Evolutionary conservation across 2,797 vertebrate genomes (phyloP).

Genomic region (Pipistrellus pygmaeus): DNA sequence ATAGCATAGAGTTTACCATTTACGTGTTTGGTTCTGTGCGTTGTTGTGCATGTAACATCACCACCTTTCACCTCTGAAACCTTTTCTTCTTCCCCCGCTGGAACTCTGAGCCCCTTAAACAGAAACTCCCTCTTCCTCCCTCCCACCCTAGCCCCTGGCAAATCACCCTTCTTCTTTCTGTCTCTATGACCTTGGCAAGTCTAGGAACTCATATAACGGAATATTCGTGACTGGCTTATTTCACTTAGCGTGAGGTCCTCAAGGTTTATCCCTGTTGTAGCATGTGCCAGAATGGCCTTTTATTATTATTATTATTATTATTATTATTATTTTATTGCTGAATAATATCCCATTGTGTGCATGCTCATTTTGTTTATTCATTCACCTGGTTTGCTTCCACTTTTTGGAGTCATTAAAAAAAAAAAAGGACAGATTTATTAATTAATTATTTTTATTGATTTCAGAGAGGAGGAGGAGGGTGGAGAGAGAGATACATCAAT

Average conservation of each 20-base stretch:
- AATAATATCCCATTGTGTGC: not conserved
- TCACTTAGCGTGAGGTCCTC: not conserved
- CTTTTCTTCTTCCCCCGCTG: not conserved
- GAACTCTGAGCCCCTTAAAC: not conserved
- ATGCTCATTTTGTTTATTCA: not conserved
- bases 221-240: not conserved
- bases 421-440: too few relatives aligned
- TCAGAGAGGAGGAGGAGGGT: too few relatives aligned
- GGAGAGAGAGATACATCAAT: too few relatives aligned
- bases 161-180: not conserved
- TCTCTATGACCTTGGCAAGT: not conserved
- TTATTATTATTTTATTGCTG: not conserved
- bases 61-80: not conserved
- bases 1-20: not conserved
- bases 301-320: too few relatives aligned
- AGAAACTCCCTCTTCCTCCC: not conserved
- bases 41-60: rapidly evolving
- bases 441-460: too few relatives aligned
- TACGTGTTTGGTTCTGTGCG: not conserved
- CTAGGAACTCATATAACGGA: not conserved
- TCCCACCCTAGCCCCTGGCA: not conserved
- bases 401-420: not conserved
- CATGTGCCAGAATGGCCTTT: not conserved
- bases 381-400: not conserved
- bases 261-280: not conserved